Evolutionary conservation across 2,113 vertebrate species (phyloP), one percentile per base, ranked within the genome.

Genomic region (Pteropus alecto): DNA sequence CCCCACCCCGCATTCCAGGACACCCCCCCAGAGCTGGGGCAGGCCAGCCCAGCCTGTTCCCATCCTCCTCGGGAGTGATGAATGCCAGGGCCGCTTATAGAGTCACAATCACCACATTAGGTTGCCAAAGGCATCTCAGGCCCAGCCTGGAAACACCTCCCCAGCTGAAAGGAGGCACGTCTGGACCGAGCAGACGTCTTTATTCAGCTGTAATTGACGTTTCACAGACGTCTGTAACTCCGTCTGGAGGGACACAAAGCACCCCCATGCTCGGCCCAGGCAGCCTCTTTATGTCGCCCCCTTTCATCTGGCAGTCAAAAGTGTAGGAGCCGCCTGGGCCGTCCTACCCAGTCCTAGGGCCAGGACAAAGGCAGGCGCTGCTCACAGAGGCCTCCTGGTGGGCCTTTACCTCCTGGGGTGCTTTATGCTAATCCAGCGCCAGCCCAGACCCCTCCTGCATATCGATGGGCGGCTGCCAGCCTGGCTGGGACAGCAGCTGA

Each of bases 161-260:
- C 88, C 84, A 74, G 93, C 97, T 98, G 98, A 98, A 98, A 98
- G 98, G 97, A 97, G 98, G 97, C 96, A 84, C 89, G 98, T 98
- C 98, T 98, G 98, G 98, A 96, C 97, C 48, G 38, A 97, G 98
- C 98, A 98, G 98, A 99, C 98, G 93, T 99, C 98, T 99, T 98
- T 98, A 98, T 99, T 98, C 98, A 98, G 98, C 98, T 82, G 97
- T 98, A 98, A 99, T 98, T 98, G 98, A 99, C 97, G 95, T 98
- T 98, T 98, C 98, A 98, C 98, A 98, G 98, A 98, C 94, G 98
- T 98, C 98, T 98, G 98, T 98, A 98, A 98, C 98, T 98, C 98
- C n/a, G 97, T 98, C 98, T 98, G 98, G 98, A 98, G 97, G 98
- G 98, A 97, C 96, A 94, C 95, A 97, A 98, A 97, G 94, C 95